Percentiles rank a stretch among this genome's conserved stretches.
Evolutionary conservation across 1,140 invertebrate species (phyloP).

Genomic region (Lerema accius): DNA sequence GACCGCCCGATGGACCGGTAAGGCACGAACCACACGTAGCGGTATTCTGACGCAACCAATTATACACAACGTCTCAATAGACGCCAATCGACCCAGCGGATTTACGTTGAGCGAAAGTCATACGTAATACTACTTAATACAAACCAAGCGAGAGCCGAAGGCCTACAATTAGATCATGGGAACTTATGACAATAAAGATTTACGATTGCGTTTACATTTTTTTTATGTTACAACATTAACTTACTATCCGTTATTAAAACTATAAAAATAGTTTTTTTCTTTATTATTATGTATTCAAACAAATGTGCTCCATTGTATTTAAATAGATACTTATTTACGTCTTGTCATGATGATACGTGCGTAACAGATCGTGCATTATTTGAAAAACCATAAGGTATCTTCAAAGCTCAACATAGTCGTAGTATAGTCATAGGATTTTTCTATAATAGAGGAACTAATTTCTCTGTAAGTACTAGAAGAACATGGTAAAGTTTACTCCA

Average conservation of each 20-base stretch:
- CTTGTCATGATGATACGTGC: too few relatives aligned
- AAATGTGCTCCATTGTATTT: too few relatives aligned
- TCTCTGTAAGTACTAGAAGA: too few relatives aligned
- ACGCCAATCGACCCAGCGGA: constrained; percentile 43
- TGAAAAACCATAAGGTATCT: too few relatives aligned
- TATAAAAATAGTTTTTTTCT: too few relatives aligned
- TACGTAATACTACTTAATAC: constrained; percentile 46
- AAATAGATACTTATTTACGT: too few relatives aligned
- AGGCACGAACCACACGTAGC: constrained; percentile 59
- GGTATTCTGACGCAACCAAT: constrained; percentile 75
- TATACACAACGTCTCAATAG: constrained; percentile 67
- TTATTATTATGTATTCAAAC: too few relatives aligned
- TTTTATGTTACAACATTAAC: constrained; percentile 7
- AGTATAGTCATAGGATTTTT: too few relatives aligned
- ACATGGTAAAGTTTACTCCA: too few relatives aligned
- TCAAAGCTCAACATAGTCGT: too few relatives aligned
- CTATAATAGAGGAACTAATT: too few relatives aligned
- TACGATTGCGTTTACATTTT: constrained; percentile 4
- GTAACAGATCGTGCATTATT: too few relatives aligned
- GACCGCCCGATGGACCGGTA: constrained; percentile 46
- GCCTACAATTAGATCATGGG: constrained; percentile 20
- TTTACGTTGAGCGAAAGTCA: constrained; percentile 61
- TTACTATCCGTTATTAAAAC: not conserved
- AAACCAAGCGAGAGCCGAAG: constrained; percentile 1
- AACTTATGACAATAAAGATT: constrained; percentile 21